Base-by-base conservation (phyloP, 1,140 invertebrate genomes). In the Zaprionus gabonicus region DNA sequence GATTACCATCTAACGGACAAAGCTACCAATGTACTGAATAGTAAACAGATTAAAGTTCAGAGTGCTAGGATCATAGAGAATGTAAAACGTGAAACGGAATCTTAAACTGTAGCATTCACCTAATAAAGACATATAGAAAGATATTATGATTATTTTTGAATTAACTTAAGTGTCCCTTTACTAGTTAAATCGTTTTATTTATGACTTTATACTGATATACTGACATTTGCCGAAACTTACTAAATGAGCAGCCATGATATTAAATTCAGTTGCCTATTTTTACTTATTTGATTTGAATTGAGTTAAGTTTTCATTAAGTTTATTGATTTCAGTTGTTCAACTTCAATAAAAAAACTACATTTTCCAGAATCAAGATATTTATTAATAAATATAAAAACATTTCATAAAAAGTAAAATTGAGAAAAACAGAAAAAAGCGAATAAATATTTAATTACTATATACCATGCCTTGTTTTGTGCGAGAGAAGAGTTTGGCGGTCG, bases 31-130 rank as follows among this genome's bases (percentile, higher is more conserved):
- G 71, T 92, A 27, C 91, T 78, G 0, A 92, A 70, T 78, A 86
- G 91, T 34, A 91, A 92, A 13, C 83, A 91, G 66, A 86, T 92
- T 1, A 92, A 92, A 68, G 60, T 73, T 1, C 71, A 78, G 20
- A 92, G 91, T 71, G 71, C 77, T 12, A 80, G 69, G 59, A 46
- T 90, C 12, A 36, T 92, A 3, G 91, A 92, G 31, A 59, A 76
- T 12, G 53, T 77, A 23, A 80, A 68, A 31, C 55, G 53, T 31
- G 23, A 67, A 17, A 27, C 55, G 41, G 10, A 56, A 12, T 27
- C 25, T 41, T 73, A 66, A 56, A 49, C 25, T 77, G 4, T 38
- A 15, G 25, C 10, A 28, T 31, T 56, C 20, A 55, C 20, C 20
- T 4, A 56, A 56, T 56, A 56, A 56, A 27, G 6, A 17, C n/a